These are phyloP conservation scores for Phrixothrix hirtus DNA, from an alignment of 2,888 invertebrate genomes.

Conservation along the genomic window DNA sequence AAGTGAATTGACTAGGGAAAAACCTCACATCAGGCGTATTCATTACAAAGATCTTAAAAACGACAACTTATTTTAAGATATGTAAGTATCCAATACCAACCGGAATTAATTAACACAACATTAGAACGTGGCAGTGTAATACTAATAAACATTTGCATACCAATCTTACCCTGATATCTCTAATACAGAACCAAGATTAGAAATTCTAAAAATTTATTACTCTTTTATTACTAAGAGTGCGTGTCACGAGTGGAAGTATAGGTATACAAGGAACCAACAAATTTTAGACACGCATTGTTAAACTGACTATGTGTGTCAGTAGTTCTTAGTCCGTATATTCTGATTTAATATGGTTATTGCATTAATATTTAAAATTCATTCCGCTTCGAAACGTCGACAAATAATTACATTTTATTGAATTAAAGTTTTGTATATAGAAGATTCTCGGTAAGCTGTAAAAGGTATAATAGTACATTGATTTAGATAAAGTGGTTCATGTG, in stretches of 20 bases:
- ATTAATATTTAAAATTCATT: too few species aligned
- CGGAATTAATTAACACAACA: conserved; percentile 18
- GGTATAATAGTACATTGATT: too few species aligned
- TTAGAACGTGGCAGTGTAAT: conserved; percentile 16
- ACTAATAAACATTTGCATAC: conserved; percentile 22
- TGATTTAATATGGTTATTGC: too few species aligned
- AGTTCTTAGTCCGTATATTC: too few species aligned
- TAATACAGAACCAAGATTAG: conserved; percentile 27
- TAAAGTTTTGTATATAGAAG: too few species aligned
- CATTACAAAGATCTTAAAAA: neutral
- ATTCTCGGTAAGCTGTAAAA: too few species aligned
- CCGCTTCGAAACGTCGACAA: too few species aligned
- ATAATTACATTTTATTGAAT: too few species aligned
- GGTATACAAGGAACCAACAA: conserved; percentile 17
- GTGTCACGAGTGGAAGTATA: conserved; percentile 16
- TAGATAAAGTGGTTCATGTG: too few species aligned
- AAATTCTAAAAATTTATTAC: conserved; percentile 27
- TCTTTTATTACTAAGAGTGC: conserved; percentile 24
- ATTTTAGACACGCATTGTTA: conserved; percentile 21
- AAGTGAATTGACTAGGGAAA: too few species aligned
- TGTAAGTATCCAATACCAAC: conserved; percentile 9
- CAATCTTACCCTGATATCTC: conserved; percentile 18
- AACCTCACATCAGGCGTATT: too few species aligned
- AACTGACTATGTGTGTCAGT: too few species aligned
- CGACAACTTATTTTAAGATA: conserved; percentile 13